Evolutionary conservation across 2,113 vertebrate species (phyloP).

Genomic region (Actinemys pallida): DNA sequence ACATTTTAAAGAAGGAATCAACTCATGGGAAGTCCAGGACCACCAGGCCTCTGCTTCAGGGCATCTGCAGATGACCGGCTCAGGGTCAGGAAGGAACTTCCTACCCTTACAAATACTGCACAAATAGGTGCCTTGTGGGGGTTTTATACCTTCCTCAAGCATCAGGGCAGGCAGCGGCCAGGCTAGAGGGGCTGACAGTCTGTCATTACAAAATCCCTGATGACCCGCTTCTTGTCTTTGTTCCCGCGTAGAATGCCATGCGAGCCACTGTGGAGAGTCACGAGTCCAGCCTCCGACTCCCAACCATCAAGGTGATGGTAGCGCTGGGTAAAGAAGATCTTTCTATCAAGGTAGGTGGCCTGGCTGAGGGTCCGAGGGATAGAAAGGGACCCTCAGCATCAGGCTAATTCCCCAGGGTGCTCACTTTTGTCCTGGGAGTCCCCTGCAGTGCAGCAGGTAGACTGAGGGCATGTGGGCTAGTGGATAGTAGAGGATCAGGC

Average conservation of each 20-base stretch:
- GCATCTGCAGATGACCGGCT: background rate
- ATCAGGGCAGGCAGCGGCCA: background rate
- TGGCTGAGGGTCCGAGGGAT: background rate
- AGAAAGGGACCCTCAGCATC: fast-evolving
- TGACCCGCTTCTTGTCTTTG: background rate
- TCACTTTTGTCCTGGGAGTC: background rate
- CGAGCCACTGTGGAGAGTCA: slow-evolving; percentile 93
- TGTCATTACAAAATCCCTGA: background rate
- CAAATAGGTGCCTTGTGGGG: background rate
- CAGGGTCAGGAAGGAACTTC: background rate
- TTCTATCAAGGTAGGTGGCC: slow-evolving; percentile 86
- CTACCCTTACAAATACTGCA: background rate
- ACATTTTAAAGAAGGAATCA: background rate
- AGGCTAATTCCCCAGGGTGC: background rate
- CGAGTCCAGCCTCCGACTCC: slow-evolving; percentile 82
- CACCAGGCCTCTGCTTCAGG: background rate
- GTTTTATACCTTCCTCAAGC: background rate
- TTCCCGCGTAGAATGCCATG: slow-evolving; percentile 91
- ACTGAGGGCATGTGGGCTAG: background rate
- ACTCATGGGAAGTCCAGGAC: background rate
- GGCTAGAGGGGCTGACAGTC: fast-evolving
- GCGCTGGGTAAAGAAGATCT: slow-evolving; percentile 93
- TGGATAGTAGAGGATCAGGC: background rate
- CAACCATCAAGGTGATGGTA: slow-evolving; percentile 88
- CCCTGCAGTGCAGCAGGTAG: background rate